phyloP scores from a whole-genome alignment of 2,888 invertebrate genomes.

The Lasius fuliginosus region DNA sequence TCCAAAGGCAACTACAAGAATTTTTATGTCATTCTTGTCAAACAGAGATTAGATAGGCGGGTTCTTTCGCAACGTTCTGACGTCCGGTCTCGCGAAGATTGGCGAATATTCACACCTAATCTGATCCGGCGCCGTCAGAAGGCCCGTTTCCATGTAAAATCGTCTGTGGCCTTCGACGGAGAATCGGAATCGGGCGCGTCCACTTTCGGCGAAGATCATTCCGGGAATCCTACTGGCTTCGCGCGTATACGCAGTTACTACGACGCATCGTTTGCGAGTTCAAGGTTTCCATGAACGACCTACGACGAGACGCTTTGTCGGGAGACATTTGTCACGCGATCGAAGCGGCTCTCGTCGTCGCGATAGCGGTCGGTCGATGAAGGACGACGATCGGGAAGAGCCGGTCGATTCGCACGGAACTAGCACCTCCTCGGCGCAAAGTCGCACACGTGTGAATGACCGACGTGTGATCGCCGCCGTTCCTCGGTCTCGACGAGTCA shows the following conservation, averaged over 20 bases:
- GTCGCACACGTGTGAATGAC: conserved; percentile 78
- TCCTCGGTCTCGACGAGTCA: conserved; percentile 70
- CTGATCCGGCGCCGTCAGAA: conserved; percentile 61
- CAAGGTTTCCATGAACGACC: conserved; percentile 59
- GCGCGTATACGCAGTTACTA: conserved; percentile 48
- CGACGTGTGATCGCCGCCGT: conserved; percentile 78
- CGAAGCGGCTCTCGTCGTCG: conserved; percentile 36
- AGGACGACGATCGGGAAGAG: conserved; percentile 32
- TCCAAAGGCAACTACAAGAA: neutral
- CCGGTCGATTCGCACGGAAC: neutral
- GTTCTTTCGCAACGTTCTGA: neutral
- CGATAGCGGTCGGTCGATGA: conserved; percentile 40
- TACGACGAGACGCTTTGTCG: conserved; percentile 16
- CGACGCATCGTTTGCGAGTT: conserved; percentile 56
- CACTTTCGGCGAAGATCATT: conserved; percentile 72
- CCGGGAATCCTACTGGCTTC: conserved; percentile 68
- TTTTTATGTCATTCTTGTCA: conserved; percentile 5
- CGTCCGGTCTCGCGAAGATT: conserved; percentile 52
- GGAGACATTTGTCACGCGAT: conserved; percentile 49
- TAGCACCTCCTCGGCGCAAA: conserved; percentile 40
- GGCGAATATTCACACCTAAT: conserved; percentile 59
- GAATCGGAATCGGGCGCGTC: conserved; percentile 63
- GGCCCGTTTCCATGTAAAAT: conserved; percentile 66
- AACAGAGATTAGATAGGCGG: neutral
- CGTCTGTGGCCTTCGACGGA: conserved; percentile 66